Conservation (phyloP, 2,888 invertebrate species). For the Spatulosminthurus flaviceps region DNA sequence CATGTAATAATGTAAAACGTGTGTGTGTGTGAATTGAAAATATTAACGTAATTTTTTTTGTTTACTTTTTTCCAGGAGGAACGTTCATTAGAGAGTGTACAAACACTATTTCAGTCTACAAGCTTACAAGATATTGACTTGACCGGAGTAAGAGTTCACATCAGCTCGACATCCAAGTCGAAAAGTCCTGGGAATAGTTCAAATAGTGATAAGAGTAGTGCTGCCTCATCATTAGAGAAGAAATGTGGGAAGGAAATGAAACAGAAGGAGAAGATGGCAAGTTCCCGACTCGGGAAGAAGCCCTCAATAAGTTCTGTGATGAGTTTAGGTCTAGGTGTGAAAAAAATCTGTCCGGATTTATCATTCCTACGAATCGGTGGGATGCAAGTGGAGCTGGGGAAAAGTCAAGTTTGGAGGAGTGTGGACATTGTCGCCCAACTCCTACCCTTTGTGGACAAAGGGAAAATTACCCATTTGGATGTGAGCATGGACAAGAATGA, state of each 20-base stretch:
- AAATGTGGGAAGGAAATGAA: constrained; percentile 38
- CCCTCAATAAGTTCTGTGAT: constrained; percentile 52
- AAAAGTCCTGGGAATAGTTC: constrained; percentile 27
- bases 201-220: constrained; percentile 44
- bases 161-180: constrained; percentile 60
- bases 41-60: too few relatives aligned
- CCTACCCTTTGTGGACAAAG: constrained; percentile 55
- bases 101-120: constrained; percentile 69
- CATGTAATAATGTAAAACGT: too few relatives aligned
- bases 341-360: constrained; percentile 56
- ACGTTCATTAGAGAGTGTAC: constrained; percentile 68
- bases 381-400: constrained; percentile 57
- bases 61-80: constrained; percentile 67
- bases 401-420: constrained; percentile 56
- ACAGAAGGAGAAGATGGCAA: constrained; percentile 40
- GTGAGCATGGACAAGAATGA: constrained; percentile 60
- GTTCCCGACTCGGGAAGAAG: constrained; percentile 35
- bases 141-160: constrained; percentile 70
- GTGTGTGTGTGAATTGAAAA: too few relatives aligned
- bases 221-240: constrained; percentile 44
- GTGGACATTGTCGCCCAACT: constrained; percentile 56
- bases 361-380: constrained; percentile 61
- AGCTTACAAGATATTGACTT: constrained; percentile 70
- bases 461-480: constrained; percentile 61
- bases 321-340: constrained; percentile 48